Conservation (phyloP, 2,888 invertebrate genomes). For the Tethea ocularis region DNA sequence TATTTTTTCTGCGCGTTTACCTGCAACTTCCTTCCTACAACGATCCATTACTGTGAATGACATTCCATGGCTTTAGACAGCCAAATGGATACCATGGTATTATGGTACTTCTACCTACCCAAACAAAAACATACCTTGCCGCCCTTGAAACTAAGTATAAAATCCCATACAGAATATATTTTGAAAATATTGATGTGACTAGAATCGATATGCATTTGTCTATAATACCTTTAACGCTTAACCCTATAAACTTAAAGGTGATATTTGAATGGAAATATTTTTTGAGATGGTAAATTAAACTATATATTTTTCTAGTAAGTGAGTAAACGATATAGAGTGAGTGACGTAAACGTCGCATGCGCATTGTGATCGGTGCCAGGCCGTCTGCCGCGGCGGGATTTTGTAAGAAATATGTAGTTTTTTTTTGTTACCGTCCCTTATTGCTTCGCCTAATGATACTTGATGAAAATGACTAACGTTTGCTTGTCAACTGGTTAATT, state of each 20-base stretch:
- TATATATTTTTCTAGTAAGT: constrained; percentile 48
- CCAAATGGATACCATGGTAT: constrained; percentile 70
- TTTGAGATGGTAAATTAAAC: constrained; percentile 12
- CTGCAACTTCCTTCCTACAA: constrained; percentile 82
- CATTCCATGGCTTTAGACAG: constrained; percentile 74
- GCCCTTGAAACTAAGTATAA: constrained; percentile 22
- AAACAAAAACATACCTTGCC: constrained; percentile 26
- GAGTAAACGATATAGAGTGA: constrained; percentile 39
- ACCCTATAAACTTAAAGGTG: not conserved
- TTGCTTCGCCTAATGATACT: constrained; percentile 51
- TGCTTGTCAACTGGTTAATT: constrained; percentile 29
- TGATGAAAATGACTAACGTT: constrained; percentile 37
- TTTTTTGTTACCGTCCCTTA: constrained; percentile 49
- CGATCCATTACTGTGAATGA: constrained; percentile 78
- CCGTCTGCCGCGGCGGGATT: constrained; percentile 62
- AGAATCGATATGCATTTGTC: not conserved
- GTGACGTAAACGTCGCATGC: constrained; percentile 47
- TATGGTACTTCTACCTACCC: constrained; percentile 33
- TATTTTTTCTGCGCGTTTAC: constrained; percentile 65
- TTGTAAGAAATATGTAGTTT: constrained; percentile 47
- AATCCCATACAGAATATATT: constrained; percentile 21
- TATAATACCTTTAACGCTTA: not conserved
- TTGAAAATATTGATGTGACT: constrained; percentile 10
- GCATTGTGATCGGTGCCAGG: constrained; percentile 72
- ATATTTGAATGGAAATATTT: constrained; percentile 14